A percentile compares a stretch with the other conserved stretches of the same genome.
Conservation (phyloP, 2,888 invertebrate genomes). For the Drosophila bunnanda region DNA sequence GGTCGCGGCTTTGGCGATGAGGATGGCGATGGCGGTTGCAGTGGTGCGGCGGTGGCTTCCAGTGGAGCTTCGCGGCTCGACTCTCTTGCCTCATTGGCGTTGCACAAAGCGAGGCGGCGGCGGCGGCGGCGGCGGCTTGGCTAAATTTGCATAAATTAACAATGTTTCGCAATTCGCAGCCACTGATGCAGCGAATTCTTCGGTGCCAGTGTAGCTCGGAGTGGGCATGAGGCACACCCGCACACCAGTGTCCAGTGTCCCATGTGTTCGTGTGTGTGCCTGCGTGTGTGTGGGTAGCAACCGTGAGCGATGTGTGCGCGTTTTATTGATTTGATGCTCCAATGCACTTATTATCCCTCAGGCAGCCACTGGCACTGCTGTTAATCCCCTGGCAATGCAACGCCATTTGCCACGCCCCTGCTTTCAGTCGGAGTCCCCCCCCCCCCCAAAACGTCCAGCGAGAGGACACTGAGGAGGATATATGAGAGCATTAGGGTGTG, state of each 20-base stretch:
- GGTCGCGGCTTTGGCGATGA: conserved; percentile 58
- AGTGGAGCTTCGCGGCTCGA: conserved; percentile 38
- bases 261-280: too few relatives aligned
- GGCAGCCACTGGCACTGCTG: conserved; percentile 62
- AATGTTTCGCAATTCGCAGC: conserved; percentile 75
- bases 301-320: conserved; percentile 69
- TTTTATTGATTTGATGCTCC: conserved; percentile 82
- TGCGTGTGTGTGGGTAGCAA: conserved; percentile 53
- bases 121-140: conserved; percentile 52
- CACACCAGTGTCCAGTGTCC: conserved; percentile 42
- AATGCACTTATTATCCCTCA: conserved; percentile 80
- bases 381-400: conserved; percentile 69
- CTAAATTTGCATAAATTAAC: conserved; percentile 80
- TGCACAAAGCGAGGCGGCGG: conserved; percentile 67
- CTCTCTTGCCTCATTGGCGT: conserved; percentile 73
- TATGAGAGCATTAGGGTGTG: conserved; percentile 62
- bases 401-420: conserved; percentile 58
- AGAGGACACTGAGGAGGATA: conserved; percentile 26
- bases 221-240: not conserved
- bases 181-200: conserved; percentile 78
- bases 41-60: conserved; percentile 24
- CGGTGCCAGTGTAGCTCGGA: conserved; percentile 8
- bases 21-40: conserved; percentile 30
- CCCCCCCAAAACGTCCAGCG: not conserved
- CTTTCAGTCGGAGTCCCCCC: not conserved